These are phyloP conservation scores for Lithosia quadra DNA, from an alignment of 2,888 invertebrate genomes.

Conservation along the genomic window DNA sequence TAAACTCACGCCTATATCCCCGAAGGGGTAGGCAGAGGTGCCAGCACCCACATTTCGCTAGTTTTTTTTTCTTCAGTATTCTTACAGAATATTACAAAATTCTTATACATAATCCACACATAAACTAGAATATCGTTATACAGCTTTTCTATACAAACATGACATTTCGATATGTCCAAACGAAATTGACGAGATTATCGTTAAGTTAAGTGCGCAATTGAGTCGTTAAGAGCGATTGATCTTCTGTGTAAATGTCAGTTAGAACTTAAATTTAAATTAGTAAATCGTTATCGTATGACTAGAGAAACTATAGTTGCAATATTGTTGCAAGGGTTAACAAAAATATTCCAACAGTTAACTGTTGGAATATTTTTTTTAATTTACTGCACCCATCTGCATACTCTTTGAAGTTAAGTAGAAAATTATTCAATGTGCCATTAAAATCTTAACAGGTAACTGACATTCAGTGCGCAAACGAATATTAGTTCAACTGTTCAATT, in stretches of 20 bases:
- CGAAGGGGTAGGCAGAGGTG: too few species aligned
- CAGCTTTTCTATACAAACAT: constrained; percentile 10
- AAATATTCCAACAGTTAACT: too few species aligned
- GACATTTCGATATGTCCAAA: constrained; percentile 9
- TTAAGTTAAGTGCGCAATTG: constrained; percentile 16
- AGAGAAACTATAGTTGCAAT: background rate
- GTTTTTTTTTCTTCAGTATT: background rate
- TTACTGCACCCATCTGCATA: too few species aligned
- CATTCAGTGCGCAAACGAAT: too few species aligned
- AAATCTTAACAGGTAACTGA: too few species aligned
- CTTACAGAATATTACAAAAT: background rate
- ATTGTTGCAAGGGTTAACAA: background rate
- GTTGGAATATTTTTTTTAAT: too few species aligned
- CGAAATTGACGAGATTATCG: constrained; percentile 15
- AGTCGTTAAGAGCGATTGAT: constrained; percentile 12
- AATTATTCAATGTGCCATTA: too few species aligned
- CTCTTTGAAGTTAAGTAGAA: too few species aligned
- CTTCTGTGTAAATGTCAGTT: constrained; percentile 16
- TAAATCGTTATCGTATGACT: background rate
- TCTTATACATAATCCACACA: too few species aligned
- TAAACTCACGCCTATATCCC: too few species aligned
- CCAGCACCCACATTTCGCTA: too few species aligned
- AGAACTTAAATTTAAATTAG: background rate
- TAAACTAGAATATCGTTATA: background rate
- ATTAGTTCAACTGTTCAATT: too few species aligned